A percentile compares a stretch with the other conserved stretches of the same genome.
Evolutionary conservation across 2,888 invertebrate genomes (phyloP).

Genomic region (Plusia festucae): DNA sequence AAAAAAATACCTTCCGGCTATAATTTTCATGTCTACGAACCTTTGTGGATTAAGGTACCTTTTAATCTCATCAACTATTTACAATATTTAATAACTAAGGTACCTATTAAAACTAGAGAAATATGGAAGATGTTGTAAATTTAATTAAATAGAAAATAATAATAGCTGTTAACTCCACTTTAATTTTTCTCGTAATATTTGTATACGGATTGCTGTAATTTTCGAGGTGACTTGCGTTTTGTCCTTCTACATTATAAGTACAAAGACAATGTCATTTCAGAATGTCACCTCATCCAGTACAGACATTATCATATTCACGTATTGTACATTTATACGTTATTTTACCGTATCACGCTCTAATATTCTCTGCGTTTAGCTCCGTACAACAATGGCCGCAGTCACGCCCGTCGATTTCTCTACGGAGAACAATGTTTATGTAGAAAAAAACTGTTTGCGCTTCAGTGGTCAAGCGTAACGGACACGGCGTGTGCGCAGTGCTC

Average conservation of each 20-base stretch:
- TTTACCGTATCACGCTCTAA: constrained; percentile 86
- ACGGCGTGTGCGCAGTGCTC: constrained; percentile 85
- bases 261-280: constrained; percentile 20
- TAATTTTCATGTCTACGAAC: no score
- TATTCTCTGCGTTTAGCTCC: constrained; percentile 83
- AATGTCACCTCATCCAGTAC: constrained; percentile 41
- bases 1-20: no score
- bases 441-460: constrained; percentile 84
- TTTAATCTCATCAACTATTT: no score
- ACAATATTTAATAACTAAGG: no score
- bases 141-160: not conserved
- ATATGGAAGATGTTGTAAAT: not conserved
- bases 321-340: constrained; percentile 71
- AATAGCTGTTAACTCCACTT: not conserved
- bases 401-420: constrained; percentile 88
- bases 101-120: no score
- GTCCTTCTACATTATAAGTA: not conserved
- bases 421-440: constrained; percentile 88
- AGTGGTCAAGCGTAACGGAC: constrained; percentile 81
- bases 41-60: no score
- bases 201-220: not conserved
- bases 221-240: constrained; percentile 1
- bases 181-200: not conserved
- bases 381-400: constrained; percentile 85
- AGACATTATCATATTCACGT: constrained; percentile 31